A percentile compares a stretch with the other conserved stretches of the same genome.
Evolutionary conservation across 1,140 invertebrate genomes (phyloP).

Genomic region (Danaus melanippus): DNA sequence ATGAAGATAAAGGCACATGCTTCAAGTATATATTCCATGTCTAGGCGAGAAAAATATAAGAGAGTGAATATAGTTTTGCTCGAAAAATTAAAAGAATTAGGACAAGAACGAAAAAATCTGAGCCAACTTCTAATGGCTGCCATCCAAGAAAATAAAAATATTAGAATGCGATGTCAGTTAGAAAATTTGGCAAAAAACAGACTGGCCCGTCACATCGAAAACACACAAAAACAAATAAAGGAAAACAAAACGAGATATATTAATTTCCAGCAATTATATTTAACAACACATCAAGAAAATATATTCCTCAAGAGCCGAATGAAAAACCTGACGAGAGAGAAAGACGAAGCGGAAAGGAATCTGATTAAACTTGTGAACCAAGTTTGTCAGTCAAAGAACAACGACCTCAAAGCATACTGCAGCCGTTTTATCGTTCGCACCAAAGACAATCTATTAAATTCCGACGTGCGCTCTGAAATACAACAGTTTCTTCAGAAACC

Average conservation of each 20-base stretch:
- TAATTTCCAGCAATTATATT: slow-evolving; percentile 52
- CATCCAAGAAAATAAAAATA: slow-evolving; percentile 51
- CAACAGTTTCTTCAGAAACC: slow-evolving; percentile 36
- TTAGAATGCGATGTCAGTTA: slow-evolving; percentile 40
- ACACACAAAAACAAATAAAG: slow-evolving; percentile 43
- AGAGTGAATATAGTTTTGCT: slow-evolving; percentile 25
- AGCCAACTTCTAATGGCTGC: slow-evolving; percentile 36
- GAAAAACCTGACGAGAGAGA: slow-evolving; percentile 41
- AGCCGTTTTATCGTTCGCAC: slow-evolving; percentile 46
- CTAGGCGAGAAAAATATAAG: slow-evolving; percentile 6
- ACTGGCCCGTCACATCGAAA: slow-evolving; percentile 35
- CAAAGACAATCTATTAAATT: slow-evolving; percentile 43
- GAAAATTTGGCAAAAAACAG: slow-evolving; percentile 43
- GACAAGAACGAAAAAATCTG: slow-evolving; percentile 44
- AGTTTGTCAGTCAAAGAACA: slow-evolving; percentile 45
- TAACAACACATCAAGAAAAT: slow-evolving; percentile 51
- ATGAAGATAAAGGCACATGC: too few species aligned
- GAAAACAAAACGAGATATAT: slow-evolving; percentile 41
- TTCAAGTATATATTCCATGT: slow-evolving; percentile 3
- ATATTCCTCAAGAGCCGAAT: slow-evolving; percentile 40
- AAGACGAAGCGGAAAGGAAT: slow-evolving; percentile 45
- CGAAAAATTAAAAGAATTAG: slow-evolving; percentile 44
- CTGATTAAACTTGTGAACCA: slow-evolving; percentile 43
- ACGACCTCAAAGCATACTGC: slow-evolving; percentile 46
- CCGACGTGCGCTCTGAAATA: slow-evolving; percentile 45